phyloP scores from a whole-genome alignment of 2,113 vertebrate species.

The Astatotilapia flaviijosephi region DNA sequence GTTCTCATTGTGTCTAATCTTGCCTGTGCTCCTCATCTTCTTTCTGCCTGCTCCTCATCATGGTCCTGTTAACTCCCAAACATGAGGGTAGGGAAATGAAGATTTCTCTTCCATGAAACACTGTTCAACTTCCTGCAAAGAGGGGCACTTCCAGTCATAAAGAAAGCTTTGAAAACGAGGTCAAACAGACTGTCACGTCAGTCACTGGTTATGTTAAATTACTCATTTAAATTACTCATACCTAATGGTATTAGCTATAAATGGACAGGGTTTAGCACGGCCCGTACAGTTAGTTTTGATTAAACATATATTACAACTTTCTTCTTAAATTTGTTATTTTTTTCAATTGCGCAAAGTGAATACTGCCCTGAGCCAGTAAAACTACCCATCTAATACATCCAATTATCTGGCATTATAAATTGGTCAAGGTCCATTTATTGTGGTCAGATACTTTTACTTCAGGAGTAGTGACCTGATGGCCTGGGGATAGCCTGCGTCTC shows the following conservation, averaged over 20 bases:
- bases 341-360: not conserved
- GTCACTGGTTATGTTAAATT: not conserved
- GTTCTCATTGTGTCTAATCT: constrained; percentile 68
- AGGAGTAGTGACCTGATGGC: not conserved
- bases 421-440: not conserved
- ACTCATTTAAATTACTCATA: not conserved
- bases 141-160: constrained; percentile 32
- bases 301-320: not conserved
- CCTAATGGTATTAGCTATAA: not conserved
- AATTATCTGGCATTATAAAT: not conserved
- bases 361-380: not conserved
- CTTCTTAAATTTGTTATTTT: not conserved
- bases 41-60: constrained; percentile 42
- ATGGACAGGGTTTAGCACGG: not conserved
- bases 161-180: constrained; percentile 21
- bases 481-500: constrained; percentile 4
- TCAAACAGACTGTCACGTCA: constrained; percentile 10
- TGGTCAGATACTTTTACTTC: not conserved
- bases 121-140: constrained; percentile 31
- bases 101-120: constrained; percentile 34
- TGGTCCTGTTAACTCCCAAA: constrained; percentile 59
- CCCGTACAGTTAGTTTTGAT: not conserved
- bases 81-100: constrained; percentile 12
- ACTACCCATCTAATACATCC: not conserved
- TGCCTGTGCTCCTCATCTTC: constrained; percentile 22